Evolutionary conservation across 2,797 vertebrate genomes (phyloP).

Genomic region (Rhodeus uyekii): DNA sequence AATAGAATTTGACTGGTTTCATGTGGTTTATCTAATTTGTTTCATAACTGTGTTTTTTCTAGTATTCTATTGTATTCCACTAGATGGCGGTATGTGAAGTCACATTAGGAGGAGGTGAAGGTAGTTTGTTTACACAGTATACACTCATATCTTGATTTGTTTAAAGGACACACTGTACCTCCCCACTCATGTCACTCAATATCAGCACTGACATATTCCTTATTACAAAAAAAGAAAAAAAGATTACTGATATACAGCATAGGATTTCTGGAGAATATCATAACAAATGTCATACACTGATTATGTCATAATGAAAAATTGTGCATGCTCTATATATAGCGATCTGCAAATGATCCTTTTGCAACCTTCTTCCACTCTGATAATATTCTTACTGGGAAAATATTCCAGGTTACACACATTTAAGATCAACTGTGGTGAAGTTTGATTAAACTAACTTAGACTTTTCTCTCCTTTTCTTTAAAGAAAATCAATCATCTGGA

Average conservation of each 20-base stretch:
- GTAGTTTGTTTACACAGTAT: background rate
- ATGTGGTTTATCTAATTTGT: too few species aligned
- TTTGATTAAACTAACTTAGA: background rate
- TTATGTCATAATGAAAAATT: background rate
- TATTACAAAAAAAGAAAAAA: background rate
- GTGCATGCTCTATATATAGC: background rate
- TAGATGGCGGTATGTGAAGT: conserved; percentile 15
- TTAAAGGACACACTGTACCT: background rate
- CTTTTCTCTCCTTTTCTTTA: background rate
- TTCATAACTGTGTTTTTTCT: background rate
- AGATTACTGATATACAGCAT: background rate
- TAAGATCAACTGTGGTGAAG: background rate
- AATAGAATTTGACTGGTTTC: too few species aligned
- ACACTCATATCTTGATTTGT: background rate
- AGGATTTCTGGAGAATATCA: background rate
- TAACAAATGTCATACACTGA: background rate
- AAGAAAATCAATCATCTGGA: background rate
- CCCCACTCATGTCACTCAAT: background rate
- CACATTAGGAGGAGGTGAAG: background rate
- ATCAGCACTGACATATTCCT: background rate
- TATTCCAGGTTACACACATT: background rate
- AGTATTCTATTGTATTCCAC: background rate
- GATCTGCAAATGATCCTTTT: background rate
- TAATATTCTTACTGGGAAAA: background rate
- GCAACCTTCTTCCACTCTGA: background rate